A percentile compares a stretch with the other conserved stretches of the same genome.
phyloP scores from a whole-genome alignment of 2,888 invertebrate genomes.

The Eupithecia subumbrata region DNA sequence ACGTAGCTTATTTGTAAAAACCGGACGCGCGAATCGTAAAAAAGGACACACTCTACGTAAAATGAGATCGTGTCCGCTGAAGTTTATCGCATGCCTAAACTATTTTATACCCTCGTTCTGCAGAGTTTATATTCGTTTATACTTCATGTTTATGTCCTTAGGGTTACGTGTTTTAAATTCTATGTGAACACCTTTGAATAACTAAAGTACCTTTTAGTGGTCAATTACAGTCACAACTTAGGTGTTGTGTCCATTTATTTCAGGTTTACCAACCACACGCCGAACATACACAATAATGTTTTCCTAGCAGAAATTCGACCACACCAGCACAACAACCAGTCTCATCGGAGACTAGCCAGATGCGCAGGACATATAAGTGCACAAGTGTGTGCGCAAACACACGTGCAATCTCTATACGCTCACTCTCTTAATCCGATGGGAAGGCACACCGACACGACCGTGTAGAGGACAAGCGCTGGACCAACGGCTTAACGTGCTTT shows the following conservation, averaged over 20 bases:
- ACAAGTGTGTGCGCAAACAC: too few relatives aligned
- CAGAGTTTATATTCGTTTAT: slow-evolving; percentile 21
- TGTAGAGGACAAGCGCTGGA: too few relatives aligned
- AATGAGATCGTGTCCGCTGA: slow-evolving; percentile 27
- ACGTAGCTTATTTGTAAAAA: not conserved
- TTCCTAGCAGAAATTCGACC: too few relatives aligned
- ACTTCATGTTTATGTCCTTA: slow-evolving; percentile 6
- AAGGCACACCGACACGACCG: too few relatives aligned
- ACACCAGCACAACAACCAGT: too few relatives aligned
- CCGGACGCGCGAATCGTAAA: slow-evolving; percentile 15
- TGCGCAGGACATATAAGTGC: too few relatives aligned
- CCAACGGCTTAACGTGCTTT: too few relatives aligned
- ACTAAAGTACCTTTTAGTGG: not conserved
- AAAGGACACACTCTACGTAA: slow-evolving; percentile 29
- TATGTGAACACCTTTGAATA: not conserved
- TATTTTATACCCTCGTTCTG: slow-evolving; percentile 31
- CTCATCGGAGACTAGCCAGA: too few relatives aligned
- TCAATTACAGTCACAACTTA: not conserved
- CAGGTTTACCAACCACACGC: not conserved
- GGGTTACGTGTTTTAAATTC: slow-evolving; percentile 11
- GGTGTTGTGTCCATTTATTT: not conserved
- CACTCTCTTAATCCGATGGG: too few relatives aligned
- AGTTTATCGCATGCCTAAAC: slow-evolving; percentile 31
- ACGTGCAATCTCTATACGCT: too few relatives aligned
- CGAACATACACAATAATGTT: not conserved